phyloP scores from a whole-genome alignment of 2,113 vertebrate species.

The Larimichthys crocea region DNA sequence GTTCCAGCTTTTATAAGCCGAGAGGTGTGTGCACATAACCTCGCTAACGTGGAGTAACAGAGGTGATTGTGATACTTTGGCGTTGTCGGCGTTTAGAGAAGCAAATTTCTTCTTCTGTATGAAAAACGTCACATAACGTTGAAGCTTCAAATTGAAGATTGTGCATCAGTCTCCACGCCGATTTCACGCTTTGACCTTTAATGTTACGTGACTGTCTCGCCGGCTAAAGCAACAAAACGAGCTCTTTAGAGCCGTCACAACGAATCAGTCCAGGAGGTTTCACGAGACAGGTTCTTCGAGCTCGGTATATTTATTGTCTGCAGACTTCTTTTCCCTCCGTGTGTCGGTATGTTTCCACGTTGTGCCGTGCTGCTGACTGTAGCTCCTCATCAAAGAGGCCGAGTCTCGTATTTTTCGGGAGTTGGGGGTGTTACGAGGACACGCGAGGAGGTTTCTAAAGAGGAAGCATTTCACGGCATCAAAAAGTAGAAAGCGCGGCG shows the following conservation, averaged over 20 bases:
- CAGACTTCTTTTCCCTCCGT: neutral
- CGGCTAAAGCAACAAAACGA: neutral
- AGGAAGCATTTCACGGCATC: slow-evolving; percentile 53
- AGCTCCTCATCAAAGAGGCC: slow-evolving; percentile 58
- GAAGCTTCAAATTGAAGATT: neutral
- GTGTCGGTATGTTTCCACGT: slow-evolving; percentile 47
- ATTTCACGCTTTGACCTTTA: slow-evolving; percentile 10
- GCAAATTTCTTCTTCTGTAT: too few species aligned
- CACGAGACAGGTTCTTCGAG: slow-evolving; percentile 5
- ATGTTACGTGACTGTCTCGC: neutral
- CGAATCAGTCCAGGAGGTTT: slow-evolving; percentile 37
- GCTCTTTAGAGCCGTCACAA: slow-evolving; percentile 11
- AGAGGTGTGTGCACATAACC: neutral
- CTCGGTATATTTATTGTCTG: slow-evolving; percentile 27
- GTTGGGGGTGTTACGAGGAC: slow-evolving; percentile 44
- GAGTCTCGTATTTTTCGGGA: slow-evolving; percentile 23
- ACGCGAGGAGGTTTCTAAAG: slow-evolving; percentile 37
- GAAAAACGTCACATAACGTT: neutral
- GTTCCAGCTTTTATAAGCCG: neutral
- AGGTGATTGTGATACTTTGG: neutral
- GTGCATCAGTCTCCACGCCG: neutral
- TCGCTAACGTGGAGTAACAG: neutral
- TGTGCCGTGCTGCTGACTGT: slow-evolving; percentile 16
- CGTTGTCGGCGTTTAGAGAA: neutral
- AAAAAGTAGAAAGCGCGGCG: slow-evolving; percentile 42